phyloP scores from a whole-genome alignment of 2,888 invertebrate species.

The Hetaerina titia region DNA sequence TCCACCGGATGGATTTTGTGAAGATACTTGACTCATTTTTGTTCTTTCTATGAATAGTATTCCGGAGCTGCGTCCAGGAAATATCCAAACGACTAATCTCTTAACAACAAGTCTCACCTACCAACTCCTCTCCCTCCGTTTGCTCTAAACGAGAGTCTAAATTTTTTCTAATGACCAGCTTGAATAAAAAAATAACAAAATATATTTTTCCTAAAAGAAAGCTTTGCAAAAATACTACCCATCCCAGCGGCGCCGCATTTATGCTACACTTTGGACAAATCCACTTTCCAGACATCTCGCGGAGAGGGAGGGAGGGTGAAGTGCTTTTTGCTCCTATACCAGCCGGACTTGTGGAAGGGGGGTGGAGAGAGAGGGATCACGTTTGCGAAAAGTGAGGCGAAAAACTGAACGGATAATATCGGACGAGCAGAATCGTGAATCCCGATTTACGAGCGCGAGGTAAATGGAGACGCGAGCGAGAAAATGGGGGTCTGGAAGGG shows the following conservation, averaged over 20 bases:
- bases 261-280: neutral
- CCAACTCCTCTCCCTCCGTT: too few relatives aligned
- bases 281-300: neutral
- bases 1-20: too few relatives aligned
- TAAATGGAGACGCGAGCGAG: neutral
- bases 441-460: neutral
- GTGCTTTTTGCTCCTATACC: too few relatives aligned
- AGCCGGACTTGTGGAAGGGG: too few relatives aligned
- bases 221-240: neutral
- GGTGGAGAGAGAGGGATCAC: neutral
- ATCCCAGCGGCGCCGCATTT: neutral
- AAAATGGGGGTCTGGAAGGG: neutral
- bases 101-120: neutral
- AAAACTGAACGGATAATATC: neutral
- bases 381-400: neutral
- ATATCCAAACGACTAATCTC: neutral
- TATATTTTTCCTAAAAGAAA: too few relatives aligned
- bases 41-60: neutral
- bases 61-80: neutral
- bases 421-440: neutral
- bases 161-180: neutral
- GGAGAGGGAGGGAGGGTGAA: neutral
- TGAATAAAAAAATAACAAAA: neutral
- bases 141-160: neutral
- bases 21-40: too few relatives aligned